These are phyloP conservation scores for Artibeus lituratus DNA, from an alignment of 2,797 vertebrate genomes.

Conservation along the genomic window DNA sequence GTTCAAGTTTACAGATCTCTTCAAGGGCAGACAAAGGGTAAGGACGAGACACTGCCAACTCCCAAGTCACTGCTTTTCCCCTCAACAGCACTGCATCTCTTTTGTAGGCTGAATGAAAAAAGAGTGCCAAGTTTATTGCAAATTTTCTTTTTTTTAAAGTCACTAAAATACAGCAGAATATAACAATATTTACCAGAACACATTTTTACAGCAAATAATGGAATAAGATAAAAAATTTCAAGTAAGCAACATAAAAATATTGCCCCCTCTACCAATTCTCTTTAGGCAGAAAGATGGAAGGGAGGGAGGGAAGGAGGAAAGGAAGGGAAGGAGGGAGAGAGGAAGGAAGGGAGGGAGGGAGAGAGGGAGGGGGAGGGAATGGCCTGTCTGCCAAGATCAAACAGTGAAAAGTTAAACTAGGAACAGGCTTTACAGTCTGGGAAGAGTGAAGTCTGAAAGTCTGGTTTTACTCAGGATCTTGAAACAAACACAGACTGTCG, in stretches of 20 bases:
- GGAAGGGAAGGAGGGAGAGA: neutral
- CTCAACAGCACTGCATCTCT: neutral
- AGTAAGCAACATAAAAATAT: neutral
- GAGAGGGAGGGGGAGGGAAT: neutral
- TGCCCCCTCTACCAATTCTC: neutral
- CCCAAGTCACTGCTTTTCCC: neutral
- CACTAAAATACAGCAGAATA: neutral
- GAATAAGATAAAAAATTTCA: neutral
- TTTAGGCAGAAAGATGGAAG: neutral
- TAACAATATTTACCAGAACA: neutral
- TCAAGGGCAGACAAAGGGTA: neutral
- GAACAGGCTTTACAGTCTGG: neutral
- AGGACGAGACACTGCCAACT: neutral
- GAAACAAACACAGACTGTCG: neutral
- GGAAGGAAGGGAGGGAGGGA: neutral
- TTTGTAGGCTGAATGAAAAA: neutral
- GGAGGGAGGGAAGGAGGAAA: neutral
- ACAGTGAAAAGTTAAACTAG: neutral
- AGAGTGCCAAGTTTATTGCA: neutral
- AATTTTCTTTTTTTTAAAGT: constrained; percentile 14
- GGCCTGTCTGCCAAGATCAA: neutral
- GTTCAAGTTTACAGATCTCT: neutral
- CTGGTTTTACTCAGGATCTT: neutral
- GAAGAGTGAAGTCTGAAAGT: neutral
- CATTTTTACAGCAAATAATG: neutral